Conservation (phyloP, 2,888 invertebrate genomes). For the Netelia melanura region DNA sequence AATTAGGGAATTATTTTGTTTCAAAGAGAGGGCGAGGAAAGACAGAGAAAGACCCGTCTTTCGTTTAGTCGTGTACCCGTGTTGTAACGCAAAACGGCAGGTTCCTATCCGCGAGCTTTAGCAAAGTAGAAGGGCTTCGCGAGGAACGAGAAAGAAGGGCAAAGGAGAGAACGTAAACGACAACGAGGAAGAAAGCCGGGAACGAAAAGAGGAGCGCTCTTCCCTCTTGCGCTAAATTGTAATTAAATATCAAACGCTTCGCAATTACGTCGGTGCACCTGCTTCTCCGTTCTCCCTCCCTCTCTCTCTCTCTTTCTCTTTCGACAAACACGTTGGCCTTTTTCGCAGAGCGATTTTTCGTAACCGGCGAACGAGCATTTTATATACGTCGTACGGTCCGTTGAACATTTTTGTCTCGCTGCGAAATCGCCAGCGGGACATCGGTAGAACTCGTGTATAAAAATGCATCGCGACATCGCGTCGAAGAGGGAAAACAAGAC, state of each 20-base stretch:
- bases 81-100: constrained; percentile 64
- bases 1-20: constrained; percentile 82
- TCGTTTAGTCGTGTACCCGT: neutral
- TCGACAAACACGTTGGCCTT: neutral
- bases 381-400: too few species aligned
- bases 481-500: neutral
- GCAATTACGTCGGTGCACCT: constrained; percentile 80
- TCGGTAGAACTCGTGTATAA: neutral
- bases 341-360: too few species aligned
- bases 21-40: constrained; percentile 71
- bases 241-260: constrained; percentile 82
- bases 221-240: constrained; percentile 75
- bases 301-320: constrained; percentile 3
- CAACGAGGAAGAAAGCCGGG: constrained; percentile 60
- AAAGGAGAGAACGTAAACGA: constrained; percentile 51
- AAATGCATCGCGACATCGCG: neutral
- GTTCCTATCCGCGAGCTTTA: constrained; percentile 70
- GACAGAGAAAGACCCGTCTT: constrained; percentile 22
- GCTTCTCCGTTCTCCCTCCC: constrained; percentile 61
- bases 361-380: too few species aligned
- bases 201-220: constrained; percentile 25
- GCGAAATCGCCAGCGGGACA: neutral
- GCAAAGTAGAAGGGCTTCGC: constrained; percentile 67
- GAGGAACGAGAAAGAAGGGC: constrained; percentile 58
- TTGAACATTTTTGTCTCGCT: too few species aligned